Base-by-base conservation (phyloP, 2,888 invertebrate genomes). In the Synergus itoensis region DNA sequence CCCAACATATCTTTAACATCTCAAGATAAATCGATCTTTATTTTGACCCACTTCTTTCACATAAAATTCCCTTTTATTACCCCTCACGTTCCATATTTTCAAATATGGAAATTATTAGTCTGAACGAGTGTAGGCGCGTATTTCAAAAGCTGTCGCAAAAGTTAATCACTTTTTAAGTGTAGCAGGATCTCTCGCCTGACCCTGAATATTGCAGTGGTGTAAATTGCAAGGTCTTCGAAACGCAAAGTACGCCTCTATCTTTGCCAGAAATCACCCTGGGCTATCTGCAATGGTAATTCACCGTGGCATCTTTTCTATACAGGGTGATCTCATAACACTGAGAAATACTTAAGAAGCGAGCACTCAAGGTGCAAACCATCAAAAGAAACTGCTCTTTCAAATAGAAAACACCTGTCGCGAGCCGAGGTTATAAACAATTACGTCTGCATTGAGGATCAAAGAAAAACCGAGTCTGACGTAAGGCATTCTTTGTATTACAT, bases 221-320 rank as follows among this genome's bases (percentile, higher is more conserved):
- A 62, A 76, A 67, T 12, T 67, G 77, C 77, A 77, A 77, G 77
- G 36, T 40, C 64, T 77, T 63, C 18, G 43, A 75, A 36, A 21
- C 62, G 62, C 36, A 76, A 40, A 73, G 73, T 78, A 69, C 67
- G 69, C 79, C 73, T 81, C 77, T 81, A 82, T 82, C 81, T 63
- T 14, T 60, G 53, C 76, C 28, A 67, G 65, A 63, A 79, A 81
- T 78, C 79, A 63, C 76, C 64, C 77, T 40, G 64, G 62, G 65
- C 41, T 73, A 73, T 81, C 80, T 77, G 78, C 79, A 79, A 79
- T 77, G 81, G 78, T 79, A 81, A 82, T 81, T 78, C 79, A 69
- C 82, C n/a, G 63, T 41, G 21, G 43, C 45, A 14, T 67, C 43
- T 67, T 67, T 67, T 67, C 63, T 67, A 67, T 21, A 28, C 62